A percentile compares a stretch with the other conserved stretches of the same genome.
Evolutionary conservation across 2,888 invertebrate species (phyloP).

Genomic region (Leucoptera coffeella): DNA sequence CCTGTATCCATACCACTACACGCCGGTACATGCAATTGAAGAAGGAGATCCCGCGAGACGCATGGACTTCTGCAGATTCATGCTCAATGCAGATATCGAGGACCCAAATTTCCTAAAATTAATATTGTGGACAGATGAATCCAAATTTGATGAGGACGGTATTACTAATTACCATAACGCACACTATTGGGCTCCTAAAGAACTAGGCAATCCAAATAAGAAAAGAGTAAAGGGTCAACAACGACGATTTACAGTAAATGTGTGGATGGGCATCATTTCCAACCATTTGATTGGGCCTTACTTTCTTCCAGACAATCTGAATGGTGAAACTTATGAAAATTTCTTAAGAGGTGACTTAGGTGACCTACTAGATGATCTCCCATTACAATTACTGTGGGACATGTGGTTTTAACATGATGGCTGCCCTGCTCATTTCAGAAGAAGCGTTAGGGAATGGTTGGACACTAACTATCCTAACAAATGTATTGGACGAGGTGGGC

Average conservation of each 20-base stretch:
- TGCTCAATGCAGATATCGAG: no score
- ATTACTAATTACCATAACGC: no score
- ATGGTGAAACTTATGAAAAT: slow-evolving; percentile 10
- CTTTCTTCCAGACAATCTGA: slow-evolving; percentile 9
- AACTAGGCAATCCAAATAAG: slow-evolving; percentile 9
- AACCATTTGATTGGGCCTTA: no score
- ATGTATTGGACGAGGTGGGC: slow-evolving; percentile 5
- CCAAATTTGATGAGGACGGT: slow-evolving; percentile 10
- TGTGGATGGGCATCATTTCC: slow-evolving; percentile 1
- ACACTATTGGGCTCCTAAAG: no score
- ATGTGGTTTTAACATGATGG: slow-evolving; percentile 5
- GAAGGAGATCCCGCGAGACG: slow-evolving; percentile 5
- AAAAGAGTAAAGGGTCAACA: slow-evolving; percentile 4
- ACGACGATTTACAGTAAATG: background rate
- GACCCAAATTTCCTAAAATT: slow-evolving; percentile 8
- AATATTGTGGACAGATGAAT: slow-evolving; percentile 10
- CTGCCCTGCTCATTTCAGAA: no score
- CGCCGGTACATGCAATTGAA: slow-evolving; percentile 1
- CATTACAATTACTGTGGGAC: background rate
- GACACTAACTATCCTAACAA: slow-evolving; percentile 4
- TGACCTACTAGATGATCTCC: slow-evolving; percentile 6
- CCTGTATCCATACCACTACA: no score
- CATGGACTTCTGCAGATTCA: slow-evolving; percentile 9
- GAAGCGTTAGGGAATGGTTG: slow-evolving; percentile 5
- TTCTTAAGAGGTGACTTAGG: slow-evolving; percentile 5